Conservation (phyloP, 2,113 vertebrate species). For the Proterorhinus semilunaris region DNA sequence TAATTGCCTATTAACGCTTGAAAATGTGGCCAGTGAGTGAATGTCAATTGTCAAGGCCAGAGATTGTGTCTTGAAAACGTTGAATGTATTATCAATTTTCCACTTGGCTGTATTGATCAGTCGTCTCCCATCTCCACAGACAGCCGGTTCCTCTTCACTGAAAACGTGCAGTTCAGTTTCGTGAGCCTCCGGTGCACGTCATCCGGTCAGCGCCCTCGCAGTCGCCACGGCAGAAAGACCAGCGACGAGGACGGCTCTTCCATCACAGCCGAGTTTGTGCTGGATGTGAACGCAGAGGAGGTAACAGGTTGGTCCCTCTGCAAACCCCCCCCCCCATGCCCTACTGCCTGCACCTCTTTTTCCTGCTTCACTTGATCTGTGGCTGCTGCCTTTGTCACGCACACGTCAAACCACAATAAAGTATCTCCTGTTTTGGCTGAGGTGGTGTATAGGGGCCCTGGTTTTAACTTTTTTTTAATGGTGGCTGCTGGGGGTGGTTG, state of each 20-base stretch:
- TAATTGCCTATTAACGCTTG: no score
- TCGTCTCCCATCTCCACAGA: slow-evolving; percentile 79
- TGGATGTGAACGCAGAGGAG: slow-evolving; percentile 93
- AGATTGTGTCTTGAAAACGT: no score
- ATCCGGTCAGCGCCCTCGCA: slow-evolving; percentile 74
- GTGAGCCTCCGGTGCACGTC: slow-evolving; percentile 90
- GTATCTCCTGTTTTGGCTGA: slow-evolving; percentile 94
- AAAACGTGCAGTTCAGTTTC: slow-evolving; percentile 89
- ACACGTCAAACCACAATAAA: slow-evolving; percentile 74
- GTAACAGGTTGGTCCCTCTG: slow-evolving; percentile 98
- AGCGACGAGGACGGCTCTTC: slow-evolving; percentile 81
- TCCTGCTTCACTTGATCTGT: slow-evolving; percentile 35
- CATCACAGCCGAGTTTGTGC: slow-evolving; percentile 91
- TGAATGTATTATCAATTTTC: no score
- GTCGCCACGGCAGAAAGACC: slow-evolving; percentile 79
- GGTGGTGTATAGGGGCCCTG: slow-evolving; percentile 37
- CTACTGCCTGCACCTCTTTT: slow-evolving; percentile 43
- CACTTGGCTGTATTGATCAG: slow-evolving; percentile 25
- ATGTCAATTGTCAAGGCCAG: no score
- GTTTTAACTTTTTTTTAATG: slow-evolving; percentile 4
- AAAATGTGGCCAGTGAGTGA: no score
- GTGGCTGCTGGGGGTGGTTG: slow-evolving; percentile 1
- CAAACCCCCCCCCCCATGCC: slow-evolving; percentile 45
- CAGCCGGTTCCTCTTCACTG: slow-evolving; percentile 84
- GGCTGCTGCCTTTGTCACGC: slow-evolving; percentile 46